Percentiles rank a stretch among this genome's conserved stretches.
phyloP scores from a whole-genome alignment of 2,888 invertebrate genomes.

The Dryocosmus kuriphilus region DNA sequence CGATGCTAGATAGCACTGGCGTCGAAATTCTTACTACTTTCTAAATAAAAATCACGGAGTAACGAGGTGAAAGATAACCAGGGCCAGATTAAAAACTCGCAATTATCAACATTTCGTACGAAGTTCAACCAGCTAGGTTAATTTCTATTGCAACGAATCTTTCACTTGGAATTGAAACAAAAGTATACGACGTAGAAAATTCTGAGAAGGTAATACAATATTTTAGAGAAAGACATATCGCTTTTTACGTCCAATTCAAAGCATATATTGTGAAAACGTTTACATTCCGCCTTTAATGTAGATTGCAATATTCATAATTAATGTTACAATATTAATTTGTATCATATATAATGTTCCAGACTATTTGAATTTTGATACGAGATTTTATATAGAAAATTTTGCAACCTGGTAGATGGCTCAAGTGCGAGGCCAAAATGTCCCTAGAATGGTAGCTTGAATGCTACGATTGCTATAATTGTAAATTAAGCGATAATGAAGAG shows the following conservation, averaged over 20 bases:
- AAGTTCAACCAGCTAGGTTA: too few relatives aligned
- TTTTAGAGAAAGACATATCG: not conserved
- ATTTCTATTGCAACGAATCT: too few relatives aligned
- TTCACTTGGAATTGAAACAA: too few relatives aligned
- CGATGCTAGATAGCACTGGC: too few relatives aligned
- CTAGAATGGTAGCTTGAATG: conserved; percentile 6
- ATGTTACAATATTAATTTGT: not conserved
- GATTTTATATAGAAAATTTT: not conserved
- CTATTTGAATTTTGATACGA: not conserved
- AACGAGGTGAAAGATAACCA: too few relatives aligned
- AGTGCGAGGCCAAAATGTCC: conserved; percentile 5
- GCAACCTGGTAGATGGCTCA: not conserved
- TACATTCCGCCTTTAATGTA: not conserved
- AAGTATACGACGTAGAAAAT: not conserved
- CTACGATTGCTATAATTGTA: conserved; percentile 15
- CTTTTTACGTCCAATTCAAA: not conserved
- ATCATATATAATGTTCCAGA: not conserved
- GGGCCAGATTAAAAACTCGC: too few relatives aligned
- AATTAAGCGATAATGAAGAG: conserved; percentile 28
- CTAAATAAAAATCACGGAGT: too few relatives aligned
- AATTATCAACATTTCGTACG: too few relatives aligned
- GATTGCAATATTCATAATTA: not conserved
- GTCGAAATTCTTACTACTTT: too few relatives aligned
- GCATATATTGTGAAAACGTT: not conserved
- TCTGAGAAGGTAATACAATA: not conserved